Evolutionary conservation across 2,888 invertebrate species (phyloP), one percentile per base, ranked within the genome.

Genomic region (Caenorhabditis macrosperma): DNA sequence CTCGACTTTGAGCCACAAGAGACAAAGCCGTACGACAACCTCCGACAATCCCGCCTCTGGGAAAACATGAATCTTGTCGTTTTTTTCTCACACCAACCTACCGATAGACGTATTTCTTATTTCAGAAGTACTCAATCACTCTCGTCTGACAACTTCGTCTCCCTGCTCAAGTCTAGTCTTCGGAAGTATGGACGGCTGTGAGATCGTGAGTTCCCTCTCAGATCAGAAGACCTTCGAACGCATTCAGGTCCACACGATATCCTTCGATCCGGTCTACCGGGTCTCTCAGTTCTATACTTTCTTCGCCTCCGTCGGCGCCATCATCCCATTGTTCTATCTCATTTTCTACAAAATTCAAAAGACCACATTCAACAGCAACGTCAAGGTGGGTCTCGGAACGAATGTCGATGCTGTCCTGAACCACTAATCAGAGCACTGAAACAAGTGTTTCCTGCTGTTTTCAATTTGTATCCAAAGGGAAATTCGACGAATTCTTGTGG

Each of bases 221-320:
- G 3, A 9, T 12, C 38, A 38, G 15, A 12, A 10, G 38, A n/a
- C n/a, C 12, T 10, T 2, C 38, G 15, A 15, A 12, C 9, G 5
- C n/a, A 17, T 59, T 12, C 38, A 61, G 61, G 46, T 33, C 17
- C 10, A 26, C 46, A 3, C 3, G 7, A 30, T 61, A 1, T 7
- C 41, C n/a, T 61, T 28, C 46, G 46, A 61, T 20, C 46, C 30
- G 1, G 2, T 61, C 9, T 61, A 61, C 30, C 61, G 61, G 7
- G n/a, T 26, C 30, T 46, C 44, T 20, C 61, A 61, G 28, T n/a
- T 17, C 9, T 61, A 46, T 46, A 61, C 61, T 1, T 22, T 61
- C 4, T 22, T 61, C 46, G 20, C 26, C 26, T 61, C 61, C 2
- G 0, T 46, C 20, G n/a, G 22, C 9, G 35, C 61, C 6, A 7